A percentile compares a stretch with the other conserved stretches of the same genome.
Conservation (phyloP, 2,888 invertebrate genomes). For the Thymelicus sylvestris region DNA sequence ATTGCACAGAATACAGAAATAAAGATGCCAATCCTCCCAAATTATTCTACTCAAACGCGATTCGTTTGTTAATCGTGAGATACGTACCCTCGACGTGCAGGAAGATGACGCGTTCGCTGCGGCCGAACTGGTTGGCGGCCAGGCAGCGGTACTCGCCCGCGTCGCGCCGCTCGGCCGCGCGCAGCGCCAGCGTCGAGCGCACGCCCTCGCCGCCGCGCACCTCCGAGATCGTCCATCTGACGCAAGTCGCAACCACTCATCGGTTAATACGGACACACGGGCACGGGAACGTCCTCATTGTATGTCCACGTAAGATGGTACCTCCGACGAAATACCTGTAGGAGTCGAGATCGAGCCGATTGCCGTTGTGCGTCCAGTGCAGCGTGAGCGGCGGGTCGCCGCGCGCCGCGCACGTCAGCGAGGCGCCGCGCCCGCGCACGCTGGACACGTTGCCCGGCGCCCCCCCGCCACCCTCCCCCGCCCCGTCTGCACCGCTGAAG, state of each 20-base stretch:
- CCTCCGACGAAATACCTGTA: slow-evolving; percentile 68
- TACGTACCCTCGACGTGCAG: slow-evolving; percentile 87
- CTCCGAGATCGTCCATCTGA: slow-evolving; percentile 86
- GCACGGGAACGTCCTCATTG: no score
- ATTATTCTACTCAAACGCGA: no score
- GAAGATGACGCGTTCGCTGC: slow-evolving; percentile 86
- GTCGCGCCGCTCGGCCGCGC: slow-evolving; percentile 87
- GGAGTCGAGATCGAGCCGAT: slow-evolving; percentile 86
- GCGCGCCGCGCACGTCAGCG: slow-evolving; percentile 89
- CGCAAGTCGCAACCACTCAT: not conserved
- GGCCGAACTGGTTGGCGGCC: slow-evolving; percentile 88
- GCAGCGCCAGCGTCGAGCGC: slow-evolving; percentile 87
- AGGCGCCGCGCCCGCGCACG: slow-evolving; percentile 87
- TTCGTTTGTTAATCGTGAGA: not conserved
- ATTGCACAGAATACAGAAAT: no score
- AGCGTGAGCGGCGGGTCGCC: slow-evolving; percentile 93
- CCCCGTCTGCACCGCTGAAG: slow-evolving; percentile 86
- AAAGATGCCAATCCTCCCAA: no score
- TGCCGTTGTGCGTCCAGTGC: slow-evolving; percentile 89
- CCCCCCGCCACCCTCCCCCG: slow-evolving; percentile 58
- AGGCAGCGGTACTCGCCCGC: slow-evolving; percentile 89
- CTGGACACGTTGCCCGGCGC: slow-evolving; percentile 76
- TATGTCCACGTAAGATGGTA: no score
- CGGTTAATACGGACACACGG: not conserved
- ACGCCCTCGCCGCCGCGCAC: slow-evolving; percentile 87